Percentiles rank a stretch among this genome's conserved stretches.
Evolutionary conservation across 2,113 vertebrate species (phyloP).

Genomic region (Redunca redunca): DNA sequence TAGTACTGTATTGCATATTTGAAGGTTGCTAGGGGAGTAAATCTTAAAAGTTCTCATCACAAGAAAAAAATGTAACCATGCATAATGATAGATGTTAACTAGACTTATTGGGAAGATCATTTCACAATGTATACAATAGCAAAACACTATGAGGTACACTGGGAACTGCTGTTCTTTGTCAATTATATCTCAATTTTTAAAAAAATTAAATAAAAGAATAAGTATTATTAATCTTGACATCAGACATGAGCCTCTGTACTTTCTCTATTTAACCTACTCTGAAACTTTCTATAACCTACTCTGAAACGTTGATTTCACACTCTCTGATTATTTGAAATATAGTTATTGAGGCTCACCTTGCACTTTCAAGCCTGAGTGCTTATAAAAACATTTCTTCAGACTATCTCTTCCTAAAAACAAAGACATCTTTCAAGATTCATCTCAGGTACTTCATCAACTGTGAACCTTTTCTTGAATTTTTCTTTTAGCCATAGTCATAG

Average conservation of each 20-base stretch:
- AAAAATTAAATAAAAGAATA: not conserved
- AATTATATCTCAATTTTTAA: not conserved
- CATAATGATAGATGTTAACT: not conserved
- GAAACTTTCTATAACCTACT: not conserved
- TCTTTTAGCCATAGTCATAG: not conserved
- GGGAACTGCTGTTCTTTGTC: not conserved
- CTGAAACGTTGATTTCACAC: not conserved
- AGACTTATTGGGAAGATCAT: not conserved
- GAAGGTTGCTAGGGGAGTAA: not conserved
- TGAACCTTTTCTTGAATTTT: not conserved
- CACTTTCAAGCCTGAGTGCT: not conserved
- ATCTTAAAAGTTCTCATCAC: not conserved
- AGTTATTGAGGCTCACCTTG: not conserved
- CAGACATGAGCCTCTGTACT: not conserved
- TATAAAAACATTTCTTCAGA: not conserved
- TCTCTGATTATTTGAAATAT: not conserved
- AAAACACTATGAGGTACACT: not conserved
- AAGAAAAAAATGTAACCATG: not conserved
- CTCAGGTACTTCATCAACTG: not conserved
- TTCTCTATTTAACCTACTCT: not conserved
- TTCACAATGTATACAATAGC: not conserved
- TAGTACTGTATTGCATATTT: not conserved
- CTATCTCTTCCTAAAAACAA: not conserved
- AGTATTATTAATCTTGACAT: not conserved
- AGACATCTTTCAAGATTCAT: not conserved